Evolutionary conservation across 2,797 vertebrate genomes (phyloP), one percentile per base, ranked within the genome.

Genomic region (Lutjanus argentimaculatus): DNA sequence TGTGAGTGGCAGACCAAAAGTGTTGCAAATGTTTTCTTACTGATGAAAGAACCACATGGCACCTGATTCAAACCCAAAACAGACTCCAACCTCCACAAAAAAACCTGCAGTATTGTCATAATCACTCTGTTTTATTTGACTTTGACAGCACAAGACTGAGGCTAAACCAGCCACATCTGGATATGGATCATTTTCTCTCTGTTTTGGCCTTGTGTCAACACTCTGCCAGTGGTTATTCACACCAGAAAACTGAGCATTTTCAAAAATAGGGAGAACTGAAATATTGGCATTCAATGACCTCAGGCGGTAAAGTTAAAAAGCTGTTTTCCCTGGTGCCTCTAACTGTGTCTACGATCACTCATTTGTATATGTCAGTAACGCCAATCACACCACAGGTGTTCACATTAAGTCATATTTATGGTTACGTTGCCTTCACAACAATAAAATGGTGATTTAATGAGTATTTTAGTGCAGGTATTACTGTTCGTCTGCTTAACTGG

Each of bases 331-430:
- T 49, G 22, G 13, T 65, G 30, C 14, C 19, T 21, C 17, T 59
- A 43, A 61, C 48, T 45, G 56, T 43, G 3, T 15, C 43, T 67
- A 10, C 21, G 22, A 53, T 7, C 48, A 2, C 14, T 58, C 30
- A 59, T 19, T 80, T 21, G 53, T 25, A 80, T 77, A 84, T 77
- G 51, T 49, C 48, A 82, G 7, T 53, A 13, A 72, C 73, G 67
- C 8, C 16, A 22, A 55, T 80, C 56, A 66, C 11, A 45, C 45
- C 14, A 30, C 59, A 57, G 67, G 49, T 49, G 8, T 1, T 10
- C 8, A 13, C 17, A 58, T 58, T 51, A 30, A 72, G 46, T 72
- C 55, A 45, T 49, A 3, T 48, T 9, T 48, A 45, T 3, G 49
- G 36, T 67, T 17, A 52, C 30, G 25, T 59, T 25, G 25, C 8